Base-by-base conservation (phyloP, 2,797 vertebrate genomes). In the Fratercula arctica region DNA sequence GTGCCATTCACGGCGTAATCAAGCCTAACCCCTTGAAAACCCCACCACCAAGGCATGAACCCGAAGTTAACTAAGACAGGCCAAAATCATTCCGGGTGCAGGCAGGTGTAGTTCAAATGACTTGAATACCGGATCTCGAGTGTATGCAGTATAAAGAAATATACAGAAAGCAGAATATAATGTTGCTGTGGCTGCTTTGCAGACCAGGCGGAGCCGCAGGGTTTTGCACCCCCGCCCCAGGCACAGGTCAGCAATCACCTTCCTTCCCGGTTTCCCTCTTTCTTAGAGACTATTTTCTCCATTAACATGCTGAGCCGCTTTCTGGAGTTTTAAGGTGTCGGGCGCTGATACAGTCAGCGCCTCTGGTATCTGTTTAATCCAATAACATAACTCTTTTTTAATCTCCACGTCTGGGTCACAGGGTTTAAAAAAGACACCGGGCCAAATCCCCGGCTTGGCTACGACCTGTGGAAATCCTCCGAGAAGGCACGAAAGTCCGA, bases 371-470 rank as follows among this genome's bases (percentile, higher is more conserved):
- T 95, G 61, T 88, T 96, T 96, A 97, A 97, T 97, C 96, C 96
- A 83, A 97, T 97, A 95, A 97, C 85, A 92, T 75, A 95, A 95
- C 93, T 96, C 89, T 92, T 82, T 79, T 89, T 92, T 96, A 95
- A 97, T 96, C 96, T 95, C 95, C 51, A 59, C 0, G 95, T 97
- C 96, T 96, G 93, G 96, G 96, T 96, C 96, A 96, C 76, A 96
- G 95, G 94, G 91, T 96, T 96, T 97, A 96, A 96, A 97, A 96
- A 95, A 96, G 95, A 91, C 89, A 84, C 85, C 51, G 93, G 96
- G 89, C 89, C 96, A 97, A 96, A 97, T 97, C 95, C 92, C 75
- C 76, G 60, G 73, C 96, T 96, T 96, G 94, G 93, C 93, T 86
- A 48, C 77, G 60, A 66, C 0, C 2, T 13, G 51, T 95, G 96